Conservation (phyloP, 2,113 vertebrate genomes). For the Ptychochromis oligacanthus region DNA sequence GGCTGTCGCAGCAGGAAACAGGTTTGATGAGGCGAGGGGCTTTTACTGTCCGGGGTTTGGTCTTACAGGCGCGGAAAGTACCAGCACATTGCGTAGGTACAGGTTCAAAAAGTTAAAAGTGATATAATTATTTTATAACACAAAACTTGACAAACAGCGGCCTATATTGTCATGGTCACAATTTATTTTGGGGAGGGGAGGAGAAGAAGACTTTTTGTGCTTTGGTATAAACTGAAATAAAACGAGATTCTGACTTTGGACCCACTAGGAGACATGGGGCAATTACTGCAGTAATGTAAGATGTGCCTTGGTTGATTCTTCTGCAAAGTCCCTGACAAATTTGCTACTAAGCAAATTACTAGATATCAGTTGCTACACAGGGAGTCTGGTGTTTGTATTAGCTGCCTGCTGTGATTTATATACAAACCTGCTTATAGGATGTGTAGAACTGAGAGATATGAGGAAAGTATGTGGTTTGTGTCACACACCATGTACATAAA, state of each 20-base stretch:
- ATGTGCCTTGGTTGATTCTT: neutral
- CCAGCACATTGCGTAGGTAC: neutral
- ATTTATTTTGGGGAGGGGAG: no score
- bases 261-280: neutral
- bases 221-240: neutral
- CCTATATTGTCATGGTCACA: no score
- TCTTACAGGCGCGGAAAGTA: neutral
- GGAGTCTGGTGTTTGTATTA: neutral
- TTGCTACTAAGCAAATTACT: no score
- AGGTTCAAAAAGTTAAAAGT: neutral
- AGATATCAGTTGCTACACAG: neutral
- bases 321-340: neutral
- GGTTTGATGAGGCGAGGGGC: neutral
- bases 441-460: neutral
- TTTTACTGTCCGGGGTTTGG: neutral
- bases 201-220: neutral
- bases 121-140: neutral
- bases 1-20: conserved; percentile 7
- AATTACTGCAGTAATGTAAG: neutral
- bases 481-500: no score
- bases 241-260: neutral
- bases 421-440: neutral
- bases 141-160: no score
- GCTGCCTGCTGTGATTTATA: neutral
- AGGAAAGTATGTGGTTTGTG: no score